phyloP scores from a whole-genome alignment of 1,140 invertebrate genomes.

The Drosophila gunungcola region DNA sequence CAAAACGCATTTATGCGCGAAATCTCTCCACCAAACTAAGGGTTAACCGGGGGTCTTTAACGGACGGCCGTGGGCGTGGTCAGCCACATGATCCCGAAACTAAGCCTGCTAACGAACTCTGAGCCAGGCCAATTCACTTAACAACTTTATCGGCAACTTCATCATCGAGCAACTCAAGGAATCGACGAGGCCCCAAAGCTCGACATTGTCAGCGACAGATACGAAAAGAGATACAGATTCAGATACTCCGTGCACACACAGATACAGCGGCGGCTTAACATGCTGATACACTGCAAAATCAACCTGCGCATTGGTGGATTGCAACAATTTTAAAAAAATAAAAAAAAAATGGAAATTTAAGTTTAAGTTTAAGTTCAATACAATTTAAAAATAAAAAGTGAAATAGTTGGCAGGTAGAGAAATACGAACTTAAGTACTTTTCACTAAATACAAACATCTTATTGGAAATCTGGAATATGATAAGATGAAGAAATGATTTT shows the following conservation, averaged over 20 bases:
- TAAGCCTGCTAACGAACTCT: conserved; percentile 46
- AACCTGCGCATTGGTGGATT: not conserved
- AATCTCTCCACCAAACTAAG: conserved; percentile 25
- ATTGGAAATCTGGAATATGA: too few relatives aligned
- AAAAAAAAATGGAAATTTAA: too few relatives aligned
- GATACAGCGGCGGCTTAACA: not conserved
- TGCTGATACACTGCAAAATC: conserved; percentile 1
- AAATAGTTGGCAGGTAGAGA: too few relatives aligned
- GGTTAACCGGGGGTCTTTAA: not conserved
- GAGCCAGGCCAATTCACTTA: conserved; percentile 68
- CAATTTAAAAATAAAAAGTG: too few relatives aligned
- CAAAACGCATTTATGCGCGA: conserved; percentile 52
- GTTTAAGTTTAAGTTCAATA: too few relatives aligned
- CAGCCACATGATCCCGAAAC: conserved; percentile 34
- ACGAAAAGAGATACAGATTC: conserved; percentile 6
- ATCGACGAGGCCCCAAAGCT: conserved; percentile 5
- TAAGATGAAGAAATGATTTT: too few relatives aligned
- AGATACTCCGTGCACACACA: not conserved
- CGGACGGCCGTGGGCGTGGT: conserved; percentile 1
- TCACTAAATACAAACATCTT: too few relatives aligned
- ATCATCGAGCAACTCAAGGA: conserved; percentile 28
- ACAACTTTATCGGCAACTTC: conserved; percentile 68
- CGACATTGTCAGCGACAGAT: conserved; percentile 31
- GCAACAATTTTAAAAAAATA: not conserved
- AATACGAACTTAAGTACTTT: too few relatives aligned